A percentile compares a stretch with the other conserved stretches of the same genome.
Conservation (phyloP, 2,888 invertebrate species). For the Ypsolopha scabrella region DNA sequence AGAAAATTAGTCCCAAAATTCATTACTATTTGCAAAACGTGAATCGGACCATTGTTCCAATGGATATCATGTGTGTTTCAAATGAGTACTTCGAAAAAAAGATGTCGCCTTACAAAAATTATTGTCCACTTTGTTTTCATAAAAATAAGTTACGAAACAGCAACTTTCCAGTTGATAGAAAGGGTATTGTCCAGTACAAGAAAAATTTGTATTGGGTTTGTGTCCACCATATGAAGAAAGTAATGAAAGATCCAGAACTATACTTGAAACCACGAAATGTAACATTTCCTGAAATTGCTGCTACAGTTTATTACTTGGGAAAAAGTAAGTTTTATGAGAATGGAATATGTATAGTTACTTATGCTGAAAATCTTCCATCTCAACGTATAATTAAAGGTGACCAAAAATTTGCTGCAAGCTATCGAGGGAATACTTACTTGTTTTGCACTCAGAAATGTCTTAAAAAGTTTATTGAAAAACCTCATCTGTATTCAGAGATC, state of each 20-base stretch:
- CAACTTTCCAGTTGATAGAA: slow-evolving; percentile 58
- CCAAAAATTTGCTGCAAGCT: slow-evolving; percentile 52
- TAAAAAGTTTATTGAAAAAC: slow-evolving; percentile 60
- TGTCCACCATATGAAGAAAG: slow-evolving; percentile 54
- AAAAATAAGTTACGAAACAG: slow-evolving; percentile 38
- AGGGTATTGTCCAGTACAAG: slow-evolving; percentile 68
- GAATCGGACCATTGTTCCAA: slow-evolving; percentile 52
- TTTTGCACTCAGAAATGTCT: slow-evolving; percentile 67
- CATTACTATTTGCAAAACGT: slow-evolving; percentile 62
- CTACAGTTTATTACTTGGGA: slow-evolving; percentile 46
- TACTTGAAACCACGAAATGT: slow-evolving; percentile 31
- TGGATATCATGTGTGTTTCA: slow-evolving; percentile 67
- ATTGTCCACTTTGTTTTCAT: slow-evolving; percentile 72
- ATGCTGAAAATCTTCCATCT: slow-evolving; percentile 62
- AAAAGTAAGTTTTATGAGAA: slow-evolving; percentile 49
- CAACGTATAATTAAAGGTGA: slow-evolving; percentile 54
- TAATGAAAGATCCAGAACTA: slow-evolving; percentile 46
- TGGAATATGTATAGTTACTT: slow-evolving; percentile 74
- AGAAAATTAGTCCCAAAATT: slow-evolving; percentile 45
- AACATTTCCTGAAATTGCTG: slow-evolving; percentile 63
- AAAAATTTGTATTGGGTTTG: slow-evolving; percentile 74
- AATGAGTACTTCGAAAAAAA: slow-evolving; percentile 61
- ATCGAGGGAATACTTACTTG: slow-evolving; percentile 61
- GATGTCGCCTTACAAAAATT: slow-evolving; percentile 59
- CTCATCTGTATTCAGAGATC: slow-evolving; percentile 58